phyloP scores from a whole-genome alignment of 2,113 vertebrate species.

The Phyllostomus hastatus region DNA sequence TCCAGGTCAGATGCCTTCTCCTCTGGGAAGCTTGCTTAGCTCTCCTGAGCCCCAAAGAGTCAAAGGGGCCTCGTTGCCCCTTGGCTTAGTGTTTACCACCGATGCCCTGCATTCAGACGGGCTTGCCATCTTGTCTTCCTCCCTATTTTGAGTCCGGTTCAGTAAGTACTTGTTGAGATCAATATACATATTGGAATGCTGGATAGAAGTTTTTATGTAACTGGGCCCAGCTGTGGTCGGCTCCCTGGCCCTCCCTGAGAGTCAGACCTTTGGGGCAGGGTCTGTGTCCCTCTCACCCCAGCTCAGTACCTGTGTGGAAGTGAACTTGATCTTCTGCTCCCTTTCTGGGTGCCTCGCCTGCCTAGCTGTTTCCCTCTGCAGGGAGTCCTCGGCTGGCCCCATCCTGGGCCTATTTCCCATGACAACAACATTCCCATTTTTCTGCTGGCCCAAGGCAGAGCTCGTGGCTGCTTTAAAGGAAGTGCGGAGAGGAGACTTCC shows the following conservation, averaged over 20 bases:
- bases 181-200: background rate
- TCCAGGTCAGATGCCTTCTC: background rate
- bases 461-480: background rate
- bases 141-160: background rate
- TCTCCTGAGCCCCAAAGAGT: background rate
- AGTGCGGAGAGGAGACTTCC: background rate
- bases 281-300: background rate
- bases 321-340: background rate
- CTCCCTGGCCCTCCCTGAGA: background rate
- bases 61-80: background rate
- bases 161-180: background rate
- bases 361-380: background rate
- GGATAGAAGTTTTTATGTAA: background rate
- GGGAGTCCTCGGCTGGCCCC: background rate
- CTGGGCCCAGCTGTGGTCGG: background rate
- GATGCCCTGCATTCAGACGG: background rate
- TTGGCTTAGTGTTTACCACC: background rate
- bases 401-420: background rate
- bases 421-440: background rate
- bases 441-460: background rate
- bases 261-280: background rate
- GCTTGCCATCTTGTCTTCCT: background rate
- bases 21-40: background rate
- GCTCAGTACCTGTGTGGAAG: background rate
- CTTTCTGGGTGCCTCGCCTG: no score